These are phyloP conservation scores for Baryphthengus martii DNA, from an alignment of 2,113 vertebrate species.

Conservation along the genomic window DNA sequence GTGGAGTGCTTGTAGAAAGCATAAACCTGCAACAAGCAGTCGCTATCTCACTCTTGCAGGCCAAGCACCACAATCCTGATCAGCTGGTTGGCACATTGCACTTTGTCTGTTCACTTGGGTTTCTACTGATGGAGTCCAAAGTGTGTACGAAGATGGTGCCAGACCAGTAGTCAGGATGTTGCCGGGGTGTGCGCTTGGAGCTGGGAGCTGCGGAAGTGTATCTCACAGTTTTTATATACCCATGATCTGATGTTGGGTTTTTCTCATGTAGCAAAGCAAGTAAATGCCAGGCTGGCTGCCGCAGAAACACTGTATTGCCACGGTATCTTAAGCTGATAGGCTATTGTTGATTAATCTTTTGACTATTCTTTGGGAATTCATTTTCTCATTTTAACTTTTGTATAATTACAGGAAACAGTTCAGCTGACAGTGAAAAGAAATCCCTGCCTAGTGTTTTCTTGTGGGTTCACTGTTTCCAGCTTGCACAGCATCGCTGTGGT, in stretches of 20 bases:
- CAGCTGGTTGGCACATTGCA: not conserved
- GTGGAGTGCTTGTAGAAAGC: not conserved
- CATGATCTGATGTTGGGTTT: not conserved
- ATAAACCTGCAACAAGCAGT: not conserved
- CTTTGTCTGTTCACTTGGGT: not conserved
- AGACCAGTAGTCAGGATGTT: conserved; percentile 15
- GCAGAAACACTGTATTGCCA: not conserved
- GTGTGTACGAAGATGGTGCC: not conserved
- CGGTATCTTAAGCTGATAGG: not conserved
- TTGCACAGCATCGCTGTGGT: not conserved
- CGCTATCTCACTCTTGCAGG: not conserved
- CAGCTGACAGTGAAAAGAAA: not conserved
- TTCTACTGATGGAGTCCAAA: conserved; percentile 18
- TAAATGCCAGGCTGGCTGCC: not conserved
- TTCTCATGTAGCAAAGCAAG: not conserved
- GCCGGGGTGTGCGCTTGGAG: conserved; percentile 1
- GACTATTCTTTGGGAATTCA: not conserved
- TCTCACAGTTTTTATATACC: not conserved
- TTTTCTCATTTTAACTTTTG: conserved; percentile 30
- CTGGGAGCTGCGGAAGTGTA: not conserved
- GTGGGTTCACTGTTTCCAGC: conserved; percentile 12
- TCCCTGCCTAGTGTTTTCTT: not conserved
- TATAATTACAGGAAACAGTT: conserved; percentile 6
- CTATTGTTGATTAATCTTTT: not conserved
- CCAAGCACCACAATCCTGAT: not conserved